Conservation (phyloP, 2,888 invertebrate genomes). For the Cryptocheilus praepositus region DNA sequence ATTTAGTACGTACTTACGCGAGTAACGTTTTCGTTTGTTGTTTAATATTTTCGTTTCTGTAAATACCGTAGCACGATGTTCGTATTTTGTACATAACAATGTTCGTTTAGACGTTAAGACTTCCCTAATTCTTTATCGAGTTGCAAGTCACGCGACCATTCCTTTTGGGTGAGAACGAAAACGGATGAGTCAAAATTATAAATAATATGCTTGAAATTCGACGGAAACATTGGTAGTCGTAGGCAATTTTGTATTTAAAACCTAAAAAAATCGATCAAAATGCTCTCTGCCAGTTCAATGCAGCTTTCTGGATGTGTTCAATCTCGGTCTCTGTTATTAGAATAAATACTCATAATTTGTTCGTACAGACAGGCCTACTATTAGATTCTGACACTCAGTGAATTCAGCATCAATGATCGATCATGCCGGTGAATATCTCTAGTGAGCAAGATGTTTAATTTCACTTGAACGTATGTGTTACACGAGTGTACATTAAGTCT, state of each 20-base stretch:
- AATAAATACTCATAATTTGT: too few species aligned
- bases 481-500: too few species aligned
- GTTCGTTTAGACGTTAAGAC: conserved; percentile 41
- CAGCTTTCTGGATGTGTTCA: too few species aligned
- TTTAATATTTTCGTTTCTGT: conserved; percentile 45
- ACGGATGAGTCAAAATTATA: background rate
- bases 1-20: conserved; percentile 30
- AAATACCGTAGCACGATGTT: conserved; percentile 48
- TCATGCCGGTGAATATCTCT: too few species aligned
- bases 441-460: too few species aligned
- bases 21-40: conserved; percentile 1
- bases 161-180: background rate
- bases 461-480: too few species aligned
- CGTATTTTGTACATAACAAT: conserved; percentile 50
- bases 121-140: conserved; percentile 7
- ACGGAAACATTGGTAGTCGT: background rate
- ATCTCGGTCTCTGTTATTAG: too few species aligned
- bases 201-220: background rate
- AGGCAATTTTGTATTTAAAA: background rate
- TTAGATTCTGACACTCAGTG: too few species aligned
- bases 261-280: background rate
- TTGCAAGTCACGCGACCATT: background rate
- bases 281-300: background rate
- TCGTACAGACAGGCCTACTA: too few species aligned
- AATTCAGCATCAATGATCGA: too few species aligned